phyloP scores from a whole-genome alignment of 2,797 vertebrate species.

The Hirundo rustica region DNA sequence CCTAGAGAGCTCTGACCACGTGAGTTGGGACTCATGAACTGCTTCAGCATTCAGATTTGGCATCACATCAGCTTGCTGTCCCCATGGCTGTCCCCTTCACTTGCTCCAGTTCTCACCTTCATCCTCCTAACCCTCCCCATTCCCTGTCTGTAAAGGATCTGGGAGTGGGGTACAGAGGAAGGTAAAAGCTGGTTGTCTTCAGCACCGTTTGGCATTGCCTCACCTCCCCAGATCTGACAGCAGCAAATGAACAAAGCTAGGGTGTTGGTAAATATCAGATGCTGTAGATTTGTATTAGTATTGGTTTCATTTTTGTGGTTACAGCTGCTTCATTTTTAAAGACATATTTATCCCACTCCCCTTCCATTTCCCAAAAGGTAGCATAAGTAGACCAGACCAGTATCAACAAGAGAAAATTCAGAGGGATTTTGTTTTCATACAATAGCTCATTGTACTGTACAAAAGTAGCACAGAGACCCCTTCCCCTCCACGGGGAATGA shows the following conservation, averaged over 20 bases:
- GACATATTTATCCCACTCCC: constrained; percentile 43
- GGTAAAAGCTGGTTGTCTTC: constrained; percentile 36
- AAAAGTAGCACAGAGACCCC: constrained; percentile 55
- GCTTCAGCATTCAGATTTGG: constrained; percentile 58
- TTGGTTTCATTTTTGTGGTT: constrained; percentile 65
- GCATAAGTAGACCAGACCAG: constrained; percentile 65
- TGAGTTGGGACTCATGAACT: constrained; percentile 95
- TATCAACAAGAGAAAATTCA: constrained; percentile 40
- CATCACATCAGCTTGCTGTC: constrained; percentile 53
- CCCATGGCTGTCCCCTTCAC: constrained; percentile 44
- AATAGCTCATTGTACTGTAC: constrained; percentile 57
- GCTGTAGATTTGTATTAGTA: constrained; percentile 57
- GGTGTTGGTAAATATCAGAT: constrained; percentile 56
- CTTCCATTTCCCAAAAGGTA: constrained; percentile 51
- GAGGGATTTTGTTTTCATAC: constrained; percentile 58
- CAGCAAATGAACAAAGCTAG: constrained; percentile 46
- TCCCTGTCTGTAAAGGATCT: constrained; percentile 13
- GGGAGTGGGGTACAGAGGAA: constrained; percentile 47
- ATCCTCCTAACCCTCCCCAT: constrained; percentile 27
- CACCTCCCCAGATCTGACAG: constrained; percentile 50
- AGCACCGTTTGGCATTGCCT: background rate
- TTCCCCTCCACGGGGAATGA: constrained; percentile 17
- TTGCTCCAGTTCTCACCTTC: constrained; percentile 53
- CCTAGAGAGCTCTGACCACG: constrained; percentile 94
- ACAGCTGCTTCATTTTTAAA: constrained; percentile 67